Base-by-base conservation (phyloP, 2,797 vertebrate genomes). In the Ciconia nigra region DNA sequence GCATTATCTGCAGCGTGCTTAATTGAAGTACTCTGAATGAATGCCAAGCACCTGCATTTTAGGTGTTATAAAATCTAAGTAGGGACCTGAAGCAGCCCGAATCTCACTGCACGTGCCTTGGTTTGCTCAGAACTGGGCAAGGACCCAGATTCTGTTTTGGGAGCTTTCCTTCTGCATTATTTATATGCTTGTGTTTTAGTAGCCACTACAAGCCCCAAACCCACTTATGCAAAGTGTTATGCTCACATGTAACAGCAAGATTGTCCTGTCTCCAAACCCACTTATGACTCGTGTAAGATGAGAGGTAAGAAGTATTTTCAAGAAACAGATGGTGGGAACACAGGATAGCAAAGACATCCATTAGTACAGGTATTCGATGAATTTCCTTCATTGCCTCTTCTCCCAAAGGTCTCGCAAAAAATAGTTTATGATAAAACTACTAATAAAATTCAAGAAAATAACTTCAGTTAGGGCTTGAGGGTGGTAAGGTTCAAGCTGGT, bases 1-100 rank as follows among this genome's bases (percentile, higher is more conserved):
- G 73, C 58, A 7, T 71, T 79, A 83, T 83, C 73, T 80, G 28
- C 62, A 76, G 78, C 49, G 47, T 42, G 42, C 54, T 92, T 84
- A 61, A 62, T 42, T 86, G 88, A 86, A 82, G 51, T 76, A 35
- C 18, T 61, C 62, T 87, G 70, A 77, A 59, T 77, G 80, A 42
- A 6, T 63, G 86, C 90, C 90, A 95, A 67, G 28, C 90, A 97
- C 66, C 90, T 94, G 96, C 86, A 66, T 93, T 96, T 95, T 59
- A 80, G 96, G 83, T 80, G 67, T 70, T 80, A 37, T 28, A 77
- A 79, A 85, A 57, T n/a, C 73, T 37, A 72, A 66, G 20, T 5
- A 66, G 57, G 70, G 54, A 59, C 58, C 52, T 78, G 83, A 63
- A 81, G 39, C 79, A 54, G n/a, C 67, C 74, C 2, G 8, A 35